phyloP scores from a whole-genome alignment of 2,888 invertebrate species.

The Andrena marginata region DNA sequence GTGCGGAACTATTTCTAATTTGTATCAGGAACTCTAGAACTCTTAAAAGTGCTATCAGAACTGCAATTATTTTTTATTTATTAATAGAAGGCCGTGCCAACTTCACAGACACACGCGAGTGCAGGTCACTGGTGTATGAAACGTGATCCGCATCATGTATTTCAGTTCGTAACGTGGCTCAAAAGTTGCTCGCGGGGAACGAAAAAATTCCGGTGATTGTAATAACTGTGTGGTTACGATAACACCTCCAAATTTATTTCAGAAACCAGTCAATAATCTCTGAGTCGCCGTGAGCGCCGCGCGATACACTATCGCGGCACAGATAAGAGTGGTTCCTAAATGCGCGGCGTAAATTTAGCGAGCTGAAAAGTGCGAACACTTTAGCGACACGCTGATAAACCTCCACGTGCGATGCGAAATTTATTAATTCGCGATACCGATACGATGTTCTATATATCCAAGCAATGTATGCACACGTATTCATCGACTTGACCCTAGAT shows the following conservation, averaged over 20 bases:
- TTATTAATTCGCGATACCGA: neutral
- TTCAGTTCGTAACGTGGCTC: no score
- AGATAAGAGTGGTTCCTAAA: conserved; percentile 36
- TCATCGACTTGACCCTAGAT: neutral
- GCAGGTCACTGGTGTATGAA: no score
- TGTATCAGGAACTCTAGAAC: no score
- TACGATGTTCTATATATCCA: neutral
- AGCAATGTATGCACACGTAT: neutral
- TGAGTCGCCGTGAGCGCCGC: neutral
- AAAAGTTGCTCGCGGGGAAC: no score
- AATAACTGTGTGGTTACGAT: neutral
- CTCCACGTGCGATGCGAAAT: neutral
- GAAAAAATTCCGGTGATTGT: no score
- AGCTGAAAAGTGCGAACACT: conserved; percentile 30
- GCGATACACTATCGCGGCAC: neutral
- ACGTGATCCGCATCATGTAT: no score
- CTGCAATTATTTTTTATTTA: no score
- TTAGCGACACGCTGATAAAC: conserved; percentile 11
- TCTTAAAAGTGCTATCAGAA: no score
- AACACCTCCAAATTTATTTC: neutral
- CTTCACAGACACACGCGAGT: no score
- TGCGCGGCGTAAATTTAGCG: conserved; percentile 13
- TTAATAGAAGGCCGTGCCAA: no score
- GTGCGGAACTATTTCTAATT: no score
- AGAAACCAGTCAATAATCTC: neutral